A percentile compares a stretch with the other conserved stretches of the same genome.
phyloP scores from a whole-genome alignment of 1,140 invertebrate species.

The Caenorhabditis elegans region DNA sequence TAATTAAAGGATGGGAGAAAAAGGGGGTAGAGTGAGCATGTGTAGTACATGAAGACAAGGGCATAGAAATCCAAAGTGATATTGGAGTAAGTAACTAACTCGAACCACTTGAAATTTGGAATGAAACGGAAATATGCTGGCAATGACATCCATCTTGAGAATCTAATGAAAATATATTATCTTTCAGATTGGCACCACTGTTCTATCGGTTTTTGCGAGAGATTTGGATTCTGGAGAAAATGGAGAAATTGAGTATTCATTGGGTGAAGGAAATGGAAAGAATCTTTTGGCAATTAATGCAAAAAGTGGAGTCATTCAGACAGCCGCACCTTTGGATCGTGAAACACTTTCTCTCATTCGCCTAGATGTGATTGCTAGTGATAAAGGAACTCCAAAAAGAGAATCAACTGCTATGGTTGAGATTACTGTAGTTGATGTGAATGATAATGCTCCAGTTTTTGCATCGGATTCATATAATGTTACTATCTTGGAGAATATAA shows the following conservation, averaged over 20 bases:
- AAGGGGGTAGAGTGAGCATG: background rate
- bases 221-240: slow-evolving; percentile 68
- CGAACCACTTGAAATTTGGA: background rate
- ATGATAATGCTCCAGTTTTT: slow-evolving; percentile 62
- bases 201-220: slow-evolving; percentile 68
- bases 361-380: slow-evolving; percentile 78
- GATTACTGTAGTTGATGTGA: slow-evolving; percentile 82
- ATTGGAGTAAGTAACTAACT: background rate
- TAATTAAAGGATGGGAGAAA: slow-evolving; percentile 27
- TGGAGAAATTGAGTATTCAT: slow-evolving; percentile 68
- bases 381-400: slow-evolving; percentile 82
- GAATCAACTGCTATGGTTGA: slow-evolving; percentile 79
- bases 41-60: slow-evolving; percentile 11
- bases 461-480: slow-evolving; percentile 68
- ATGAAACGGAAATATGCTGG: background rate
- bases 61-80: background rate
- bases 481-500: slow-evolving; percentile 83
- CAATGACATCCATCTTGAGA: background rate
- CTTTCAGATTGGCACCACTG: slow-evolving; percentile 66
- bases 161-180: background rate
- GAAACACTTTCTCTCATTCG: slow-evolving; percentile 80
- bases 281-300: slow-evolving; percentile 78
- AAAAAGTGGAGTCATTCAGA: slow-evolving; percentile 80
- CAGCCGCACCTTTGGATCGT: slow-evolving; percentile 80
- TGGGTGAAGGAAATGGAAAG: slow-evolving; percentile 64